phyloP scores from a whole-genome alignment of 2,888 invertebrate genomes.

The Cyrtodaria siliqua region DNA sequence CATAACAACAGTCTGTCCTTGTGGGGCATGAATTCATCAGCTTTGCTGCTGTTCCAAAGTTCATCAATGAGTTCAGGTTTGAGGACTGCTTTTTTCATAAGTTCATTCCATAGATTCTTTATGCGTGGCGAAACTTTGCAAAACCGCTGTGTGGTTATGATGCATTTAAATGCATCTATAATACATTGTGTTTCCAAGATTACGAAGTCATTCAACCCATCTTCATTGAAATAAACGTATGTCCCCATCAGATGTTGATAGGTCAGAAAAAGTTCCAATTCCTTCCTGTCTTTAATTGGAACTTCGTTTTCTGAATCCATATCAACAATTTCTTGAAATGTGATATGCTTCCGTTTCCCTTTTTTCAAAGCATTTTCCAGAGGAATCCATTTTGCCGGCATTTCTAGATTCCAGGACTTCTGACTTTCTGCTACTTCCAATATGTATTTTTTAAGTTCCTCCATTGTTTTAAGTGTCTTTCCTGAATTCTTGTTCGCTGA shows the following conservation, averaged over 20 bases:
- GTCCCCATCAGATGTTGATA: constrained; percentile 37
- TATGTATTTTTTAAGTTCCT: background rate
- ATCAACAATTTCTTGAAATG: constrained; percentile 12
- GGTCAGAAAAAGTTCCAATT: constrained; percentile 21
- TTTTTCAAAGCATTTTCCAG: constrained; percentile 11
- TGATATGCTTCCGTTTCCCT: constrained; percentile 4
- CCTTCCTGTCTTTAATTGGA: constrained; percentile 11
- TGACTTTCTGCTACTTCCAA: background rate
- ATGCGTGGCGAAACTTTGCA: constrained; percentile 5
- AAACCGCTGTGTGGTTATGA: constrained; percentile 28
- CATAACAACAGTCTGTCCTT: constrained; percentile 18
- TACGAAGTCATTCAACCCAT: constrained; percentile 12
- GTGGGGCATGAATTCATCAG: constrained; percentile 10
- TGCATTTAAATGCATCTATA: constrained; percentile 41
- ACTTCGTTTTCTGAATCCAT: constrained; percentile 6
- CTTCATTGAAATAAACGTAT: constrained; percentile 27
- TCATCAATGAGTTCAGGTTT: constrained; percentile 16
- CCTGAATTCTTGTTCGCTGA: background rate
- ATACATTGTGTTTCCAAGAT: constrained; percentile 35
- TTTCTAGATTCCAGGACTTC: background rate
- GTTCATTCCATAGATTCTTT: constrained; percentile 7
- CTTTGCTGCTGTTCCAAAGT: constrained; percentile 7
- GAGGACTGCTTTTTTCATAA: constrained; percentile 10
- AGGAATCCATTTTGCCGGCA: constrained; percentile 39
- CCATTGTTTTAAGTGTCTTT: too few species aligned